Evolutionary conservation across 2,888 invertebrate genomes (phyloP).

Genomic region (Aphodius sticticus): DNA sequence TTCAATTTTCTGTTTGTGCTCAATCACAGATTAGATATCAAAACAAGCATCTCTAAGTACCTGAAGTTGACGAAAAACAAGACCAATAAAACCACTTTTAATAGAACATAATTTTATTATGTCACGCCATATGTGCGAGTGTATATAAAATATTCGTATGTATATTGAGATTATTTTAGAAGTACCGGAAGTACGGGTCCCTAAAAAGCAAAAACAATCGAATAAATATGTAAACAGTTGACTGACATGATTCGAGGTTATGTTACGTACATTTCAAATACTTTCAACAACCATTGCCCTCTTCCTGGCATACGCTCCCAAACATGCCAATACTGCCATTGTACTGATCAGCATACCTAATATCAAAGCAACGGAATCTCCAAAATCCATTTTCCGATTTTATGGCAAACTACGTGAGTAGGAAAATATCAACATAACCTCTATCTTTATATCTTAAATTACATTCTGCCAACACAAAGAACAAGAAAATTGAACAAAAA

Average conservation of each 20-base stretch:
- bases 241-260: neutral
- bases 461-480: neutral
- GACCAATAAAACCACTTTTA: neutral
- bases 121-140: neutral
- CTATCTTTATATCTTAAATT: neutral
- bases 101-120: neutral
- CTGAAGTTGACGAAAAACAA: too few relatives aligned
- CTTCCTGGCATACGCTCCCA: conserved; percentile 74
- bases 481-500: too few relatives aligned
- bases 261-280: conserved; percentile 40
- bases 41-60: too few relatives aligned
- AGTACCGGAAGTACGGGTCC: neutral
- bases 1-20: too few relatives aligned
- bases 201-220: neutral
- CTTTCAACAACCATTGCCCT: conserved; percentile 59
- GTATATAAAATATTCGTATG: neutral
- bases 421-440: conserved; percentile 11
- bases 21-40: too few relatives aligned
- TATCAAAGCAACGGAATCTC: conserved; percentile 72
- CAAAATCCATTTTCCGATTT: conserved; percentile 62
- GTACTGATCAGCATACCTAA: conserved; percentile 68
- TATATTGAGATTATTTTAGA: neutral
- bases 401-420: neutral
- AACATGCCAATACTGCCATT: conserved; percentile 71
- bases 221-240: conserved; percentile 11